These are phyloP conservation scores for Xiphorhynchus elegans DNA, from an alignment of 2,113 vertebrate genomes.

Conservation along the genomic window DNA sequence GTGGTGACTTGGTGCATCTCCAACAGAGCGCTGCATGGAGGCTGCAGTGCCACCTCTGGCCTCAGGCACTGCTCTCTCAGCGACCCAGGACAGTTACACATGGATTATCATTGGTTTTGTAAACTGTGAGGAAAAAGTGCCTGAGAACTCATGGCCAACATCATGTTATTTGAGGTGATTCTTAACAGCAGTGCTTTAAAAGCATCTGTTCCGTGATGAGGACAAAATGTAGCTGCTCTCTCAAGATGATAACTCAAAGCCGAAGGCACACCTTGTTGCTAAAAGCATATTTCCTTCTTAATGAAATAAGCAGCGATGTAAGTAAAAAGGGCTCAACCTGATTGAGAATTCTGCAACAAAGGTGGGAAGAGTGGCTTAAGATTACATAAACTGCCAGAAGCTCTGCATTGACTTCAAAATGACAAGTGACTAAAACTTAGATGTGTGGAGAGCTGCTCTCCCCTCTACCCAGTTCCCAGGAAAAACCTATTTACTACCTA, in stretches of 20 bases:
- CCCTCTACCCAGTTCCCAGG: constrained; percentile 16
- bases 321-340: background rate
- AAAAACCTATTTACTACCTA: constrained; percentile 24
- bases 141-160: background rate
- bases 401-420: constrained; percentile 46
- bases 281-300: background rate
- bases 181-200: background rate
- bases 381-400: constrained; percentile 42
- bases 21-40: background rate
- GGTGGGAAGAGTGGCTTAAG: background rate
- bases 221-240: background rate
- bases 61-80: background rate
- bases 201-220: background rate
- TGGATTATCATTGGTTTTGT: rapidly evolving
- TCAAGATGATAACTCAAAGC: background rate
- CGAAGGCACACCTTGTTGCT: background rate
- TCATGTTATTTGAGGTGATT: background rate
- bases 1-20: background rate
- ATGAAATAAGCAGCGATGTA: background rate
- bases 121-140: background rate
- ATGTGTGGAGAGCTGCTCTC: constrained; percentile 8
- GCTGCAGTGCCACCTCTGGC: background rate
- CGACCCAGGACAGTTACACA: background rate
- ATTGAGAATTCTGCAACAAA: constrained; percentile 39
- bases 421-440: constrained; percentile 46